Evolutionary conservation across 2,797 vertebrate genomes (phyloP), one percentile per base, ranked within the genome.

Genomic region (Alcedo atthis): DNA sequence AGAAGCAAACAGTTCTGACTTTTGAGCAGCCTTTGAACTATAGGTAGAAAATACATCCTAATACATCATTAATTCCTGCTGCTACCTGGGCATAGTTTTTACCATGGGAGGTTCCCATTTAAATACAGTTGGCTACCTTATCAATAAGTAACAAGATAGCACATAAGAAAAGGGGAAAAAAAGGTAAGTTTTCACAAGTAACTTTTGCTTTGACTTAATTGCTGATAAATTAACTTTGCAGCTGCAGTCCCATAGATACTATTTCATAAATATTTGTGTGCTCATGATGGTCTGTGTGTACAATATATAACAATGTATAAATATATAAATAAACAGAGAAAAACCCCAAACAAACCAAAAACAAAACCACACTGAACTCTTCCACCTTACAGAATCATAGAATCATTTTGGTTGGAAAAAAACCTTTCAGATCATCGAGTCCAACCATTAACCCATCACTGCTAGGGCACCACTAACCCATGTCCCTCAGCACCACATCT

Each of bases 171-270:
- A 81, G 15, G 74, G 67, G 76, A 83, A 91, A 81, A 83, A 90
- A 93, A 90, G 63, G 77, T 87, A 59, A 85, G 19, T n/a, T 81
- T 95, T 69, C 89, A 83, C 35, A 37, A 58, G 54, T 5, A 69
- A 19, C 4, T 71, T 83, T 71, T 69, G 33, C 46, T 73, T 46
- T 45, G 53, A 4, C 25, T 92, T 87, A 91, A 57, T 63, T 67
- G 8, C 66, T 3, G 48, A 73, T 49, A 86, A 62, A 82, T 73
- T 85, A 22, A 15, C 79, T 87, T 83, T 83, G 40, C 25, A 42
- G 30, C 37, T 40, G 28, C 32, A 6, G 5, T 57, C 3, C 16
- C 22, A 2, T 3, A 66, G 70, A 17, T 45, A 5, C 11, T 43
- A 28, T 55, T 40, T 51, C 43, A 14, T 26, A 14, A 1, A 5